Conservation (phyloP, 2,797 vertebrate genomes). For the Todus mexicanus region DNA sequence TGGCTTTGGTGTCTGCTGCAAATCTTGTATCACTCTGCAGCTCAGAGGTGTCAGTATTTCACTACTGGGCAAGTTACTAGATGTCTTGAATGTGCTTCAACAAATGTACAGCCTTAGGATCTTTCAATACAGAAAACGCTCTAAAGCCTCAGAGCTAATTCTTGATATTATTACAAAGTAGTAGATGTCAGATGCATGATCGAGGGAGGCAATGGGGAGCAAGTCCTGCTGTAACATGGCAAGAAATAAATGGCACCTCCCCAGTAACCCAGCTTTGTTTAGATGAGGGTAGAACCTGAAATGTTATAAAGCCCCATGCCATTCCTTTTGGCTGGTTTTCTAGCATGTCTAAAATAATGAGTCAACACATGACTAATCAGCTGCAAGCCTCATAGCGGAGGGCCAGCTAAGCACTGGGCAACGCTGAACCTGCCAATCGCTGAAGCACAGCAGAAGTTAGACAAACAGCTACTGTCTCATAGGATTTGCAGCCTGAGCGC, state of each 20-base stretch:
- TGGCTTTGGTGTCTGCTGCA: not conserved
- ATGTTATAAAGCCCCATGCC: not conserved
- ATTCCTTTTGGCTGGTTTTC: not conserved
- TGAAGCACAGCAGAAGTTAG: not conserved
- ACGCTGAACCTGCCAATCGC: not conserved
- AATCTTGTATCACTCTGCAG: not conserved
- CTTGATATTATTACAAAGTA: not conserved
- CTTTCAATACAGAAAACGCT: not conserved
- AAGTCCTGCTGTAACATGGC: not conserved
- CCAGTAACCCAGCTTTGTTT: not conserved
- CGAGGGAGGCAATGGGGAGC: not conserved
- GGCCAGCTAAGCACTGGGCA: not conserved
- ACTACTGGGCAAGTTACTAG: not conserved
- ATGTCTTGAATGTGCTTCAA: not conserved
- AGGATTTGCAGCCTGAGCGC: not conserved
- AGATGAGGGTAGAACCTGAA: not conserved
- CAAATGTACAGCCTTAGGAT: not conserved
- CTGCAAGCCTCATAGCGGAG: not conserved
- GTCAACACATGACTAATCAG: not conserved
- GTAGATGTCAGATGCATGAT: not conserved
- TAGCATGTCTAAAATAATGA: slow-evolving; percentile 8
- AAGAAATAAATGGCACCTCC: not conserved
- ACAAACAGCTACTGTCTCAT: not conserved
- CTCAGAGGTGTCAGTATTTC: not conserved
- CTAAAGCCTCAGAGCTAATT: not conserved